These are phyloP conservation scores for Callipepla squamata DNA, from an alignment of 2,113 vertebrate genomes.

Conservation along the genomic window DNA sequence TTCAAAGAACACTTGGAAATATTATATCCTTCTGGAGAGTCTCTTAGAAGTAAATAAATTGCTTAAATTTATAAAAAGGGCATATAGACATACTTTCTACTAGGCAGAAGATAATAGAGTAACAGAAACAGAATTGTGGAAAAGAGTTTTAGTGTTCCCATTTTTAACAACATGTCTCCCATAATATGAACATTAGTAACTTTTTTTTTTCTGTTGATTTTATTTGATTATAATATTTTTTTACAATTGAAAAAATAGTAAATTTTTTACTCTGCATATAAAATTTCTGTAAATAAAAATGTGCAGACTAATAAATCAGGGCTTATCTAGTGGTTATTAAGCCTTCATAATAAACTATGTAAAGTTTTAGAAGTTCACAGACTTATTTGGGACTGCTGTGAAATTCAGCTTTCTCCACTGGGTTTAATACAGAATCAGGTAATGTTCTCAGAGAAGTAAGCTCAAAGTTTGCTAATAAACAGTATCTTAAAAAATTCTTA, in stretches of 20 bases:
- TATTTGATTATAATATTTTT: neutral
- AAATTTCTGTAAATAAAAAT: slow-evolving; percentile 1
- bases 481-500: neutral
- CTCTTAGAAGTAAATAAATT: neutral
- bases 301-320: slow-evolving; percentile 3
- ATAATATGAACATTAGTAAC: neutral
- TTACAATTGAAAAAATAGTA: neutral
- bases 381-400: slow-evolving; percentile 8
- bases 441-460: neutral
- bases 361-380: slow-evolving; percentile 31
- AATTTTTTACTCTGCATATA: neutral
- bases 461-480: slow-evolving; percentile 13
- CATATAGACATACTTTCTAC: neutral
- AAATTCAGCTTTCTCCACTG: neutral
- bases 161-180: neutral
- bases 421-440: neutral
- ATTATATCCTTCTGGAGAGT: neutral
- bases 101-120: neutral
- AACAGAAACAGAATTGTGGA: neutral
- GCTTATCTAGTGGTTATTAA: slow-evolving; percentile 29
- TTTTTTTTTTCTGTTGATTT: neutral
- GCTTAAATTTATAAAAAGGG: neutral
- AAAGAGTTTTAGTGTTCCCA: neutral
- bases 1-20: neutral
- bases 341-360: slow-evolving; percentile 8